Conservation (phyloP, 2,113 vertebrate genomes). For the Hippocampus zosterae region DNA sequence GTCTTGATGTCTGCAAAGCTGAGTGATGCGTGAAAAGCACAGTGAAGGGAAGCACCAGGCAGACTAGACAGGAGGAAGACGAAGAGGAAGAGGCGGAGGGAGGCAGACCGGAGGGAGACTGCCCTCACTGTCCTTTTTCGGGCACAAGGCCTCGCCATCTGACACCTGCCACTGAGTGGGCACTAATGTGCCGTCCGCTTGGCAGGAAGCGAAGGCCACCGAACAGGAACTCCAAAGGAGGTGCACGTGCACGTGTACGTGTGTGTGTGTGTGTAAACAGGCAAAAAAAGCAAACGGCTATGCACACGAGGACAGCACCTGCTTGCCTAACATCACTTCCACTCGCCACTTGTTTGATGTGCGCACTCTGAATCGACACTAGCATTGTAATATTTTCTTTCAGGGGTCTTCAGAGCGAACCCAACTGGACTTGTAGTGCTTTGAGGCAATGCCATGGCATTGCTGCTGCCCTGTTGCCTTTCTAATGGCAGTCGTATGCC, state of each 20-base stretch:
- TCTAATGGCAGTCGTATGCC: too few species aligned
- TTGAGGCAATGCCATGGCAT: not conserved
- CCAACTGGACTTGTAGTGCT: not conserved
- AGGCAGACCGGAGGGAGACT: constrained; percentile 42
- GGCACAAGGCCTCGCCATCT: constrained; percentile 70
- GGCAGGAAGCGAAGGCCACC: constrained; percentile 69
- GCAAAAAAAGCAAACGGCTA: constrained; percentile 62
- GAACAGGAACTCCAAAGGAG: constrained; percentile 18
- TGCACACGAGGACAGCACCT: constrained; percentile 68
- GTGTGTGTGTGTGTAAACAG: constrained; percentile 1
- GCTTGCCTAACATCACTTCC: constrained; percentile 65
- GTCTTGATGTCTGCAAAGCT: constrained; percentile 16
- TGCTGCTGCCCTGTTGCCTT: not conserved
- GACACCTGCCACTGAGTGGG: constrained; percentile 72
- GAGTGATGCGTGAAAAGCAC: constrained; percentile 22
- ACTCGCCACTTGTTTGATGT: constrained; percentile 41
- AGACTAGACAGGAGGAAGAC: constrained; percentile 21
- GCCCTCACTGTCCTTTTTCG: constrained; percentile 61
- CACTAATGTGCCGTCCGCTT: constrained; percentile 61
- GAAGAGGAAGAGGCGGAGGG: constrained; percentile 14
- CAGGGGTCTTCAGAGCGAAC: not conserved
- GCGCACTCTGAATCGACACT: constrained; percentile 24
- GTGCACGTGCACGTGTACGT: not conserved
- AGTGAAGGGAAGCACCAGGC: constrained; percentile 13
- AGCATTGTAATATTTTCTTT: constrained; percentile 17